Evolutionary conservation across 2,797 vertebrate species (phyloP).

Genomic region (Siniperca scherzeri): DNA sequence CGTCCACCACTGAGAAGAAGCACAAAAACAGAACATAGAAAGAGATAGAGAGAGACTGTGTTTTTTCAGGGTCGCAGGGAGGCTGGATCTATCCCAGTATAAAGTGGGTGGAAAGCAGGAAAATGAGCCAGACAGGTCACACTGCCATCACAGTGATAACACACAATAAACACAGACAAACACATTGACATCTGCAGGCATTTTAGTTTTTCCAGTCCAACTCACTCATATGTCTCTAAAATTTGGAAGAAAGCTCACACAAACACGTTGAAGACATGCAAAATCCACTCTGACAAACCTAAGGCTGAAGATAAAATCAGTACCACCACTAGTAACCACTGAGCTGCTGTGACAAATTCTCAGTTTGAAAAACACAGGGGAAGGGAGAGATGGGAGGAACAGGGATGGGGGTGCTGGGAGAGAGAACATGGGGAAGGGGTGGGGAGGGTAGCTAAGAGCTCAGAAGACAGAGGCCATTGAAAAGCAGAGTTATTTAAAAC

Average conservation of each 20-base stretch:
- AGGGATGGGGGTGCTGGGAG: background rate
- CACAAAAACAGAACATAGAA: constrained; percentile 21
- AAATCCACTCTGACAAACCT: background rate
- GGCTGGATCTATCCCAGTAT: constrained; percentile 6
- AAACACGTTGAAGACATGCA: constrained; percentile 2
- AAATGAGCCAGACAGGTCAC: constrained; percentile 35
- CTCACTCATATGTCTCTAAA: constrained; percentile 2
- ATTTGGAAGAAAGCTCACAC: background rate
- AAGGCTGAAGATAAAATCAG: constrained; percentile 2
- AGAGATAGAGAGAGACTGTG: background rate
- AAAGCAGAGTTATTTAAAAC: constrained; percentile 77
- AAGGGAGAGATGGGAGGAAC: constrained; percentile 15
- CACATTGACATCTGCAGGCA: constrained; percentile 13
- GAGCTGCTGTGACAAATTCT: background rate
- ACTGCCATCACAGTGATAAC: background rate
- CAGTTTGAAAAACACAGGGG: background rate
- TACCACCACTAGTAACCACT: background rate
- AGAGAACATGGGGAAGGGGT: background rate
- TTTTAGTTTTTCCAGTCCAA: constrained; percentile 1
- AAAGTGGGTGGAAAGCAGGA: constrained; percentile 21
- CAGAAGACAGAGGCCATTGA: constrained; percentile 51
- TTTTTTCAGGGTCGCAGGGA: background rate
- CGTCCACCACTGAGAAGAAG: constrained; percentile 20
- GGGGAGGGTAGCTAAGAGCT: constrained; percentile 59
- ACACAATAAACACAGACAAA: constrained; percentile 11